phyloP scores from a whole-genome alignment of 2,888 invertebrate species.

The Drosophila falleni region DNA sequence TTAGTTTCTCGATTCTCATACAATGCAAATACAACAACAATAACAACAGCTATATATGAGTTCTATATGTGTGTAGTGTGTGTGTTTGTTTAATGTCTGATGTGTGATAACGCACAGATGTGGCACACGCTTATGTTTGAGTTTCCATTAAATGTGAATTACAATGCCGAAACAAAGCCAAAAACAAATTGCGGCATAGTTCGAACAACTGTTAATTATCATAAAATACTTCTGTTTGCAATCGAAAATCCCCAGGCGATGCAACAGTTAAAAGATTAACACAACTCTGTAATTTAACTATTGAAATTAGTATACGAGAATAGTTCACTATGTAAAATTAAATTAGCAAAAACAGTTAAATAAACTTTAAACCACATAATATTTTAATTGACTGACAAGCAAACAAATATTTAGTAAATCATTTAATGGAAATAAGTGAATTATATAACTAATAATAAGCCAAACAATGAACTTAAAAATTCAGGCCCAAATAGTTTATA shows the following conservation, averaged over 20 bases:
- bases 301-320: background rate
- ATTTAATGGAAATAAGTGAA: background rate
- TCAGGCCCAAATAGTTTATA: background rate
- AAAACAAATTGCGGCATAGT: conserved; percentile 24
- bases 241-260: conserved; percentile 18
- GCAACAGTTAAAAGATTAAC: conserved; percentile 25
- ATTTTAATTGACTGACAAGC: background rate
- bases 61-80: conserved; percentile 5
- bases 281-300: background rate
- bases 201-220: conserved; percentile 33
- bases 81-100: conserved; percentile 25
- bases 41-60: conserved; percentile 3
- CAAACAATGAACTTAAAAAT: background rate
- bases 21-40: conserved; percentile 12
- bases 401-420: background rate
- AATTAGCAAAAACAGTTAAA: background rate
- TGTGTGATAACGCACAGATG: conserved; percentile 51
- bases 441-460: background rate
- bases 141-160: conserved; percentile 65
- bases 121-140: conserved; percentile 42
- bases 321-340: background rate
- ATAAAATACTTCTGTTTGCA: conserved; percentile 26
- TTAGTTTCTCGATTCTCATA: conserved; percentile 23
- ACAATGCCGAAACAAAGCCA: conserved; percentile 34
- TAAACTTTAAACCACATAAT: background rate